Evolutionary conservation across 2,113 vertebrate species (phyloP).

Genomic region (Dasyornis broadbenti): DNA sequence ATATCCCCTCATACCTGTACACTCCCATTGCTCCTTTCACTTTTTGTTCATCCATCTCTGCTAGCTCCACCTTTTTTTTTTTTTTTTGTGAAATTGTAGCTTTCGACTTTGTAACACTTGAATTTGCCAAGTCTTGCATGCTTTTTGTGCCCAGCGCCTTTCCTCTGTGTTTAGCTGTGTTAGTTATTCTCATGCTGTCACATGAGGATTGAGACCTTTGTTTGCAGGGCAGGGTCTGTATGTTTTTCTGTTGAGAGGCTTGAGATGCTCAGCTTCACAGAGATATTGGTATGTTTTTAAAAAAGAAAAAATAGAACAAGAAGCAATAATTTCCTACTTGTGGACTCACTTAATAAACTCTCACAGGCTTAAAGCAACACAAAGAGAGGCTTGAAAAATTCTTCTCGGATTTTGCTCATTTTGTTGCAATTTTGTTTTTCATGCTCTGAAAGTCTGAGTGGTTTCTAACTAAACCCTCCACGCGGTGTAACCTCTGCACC

Average conservation of each 20-base stretch:
- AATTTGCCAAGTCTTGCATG: neutral
- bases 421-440: neutral
- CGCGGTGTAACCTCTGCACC: neutral
- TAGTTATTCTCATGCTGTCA: neutral
- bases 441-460: neutral
- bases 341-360: neutral
- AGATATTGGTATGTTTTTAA: neutral
- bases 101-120: rapidly evolving
- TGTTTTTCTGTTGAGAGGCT: neutral
- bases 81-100: neutral
- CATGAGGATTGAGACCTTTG: neutral
- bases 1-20: neutral
- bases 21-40: neutral
- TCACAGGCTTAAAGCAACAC: neutral
- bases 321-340: neutral
- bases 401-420: neutral
- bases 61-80: neutral
- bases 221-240: neutral
- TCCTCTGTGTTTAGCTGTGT: neutral
- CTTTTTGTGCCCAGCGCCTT: neutral
- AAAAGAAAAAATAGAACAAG: rapidly evolving
- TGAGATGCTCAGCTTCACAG: neutral
- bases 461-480: neutral
- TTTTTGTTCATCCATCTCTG: neutral
- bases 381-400: neutral